These are phyloP conservation scores for Fragum whitleyi DNA, from an alignment of 2,888 invertebrate species.

Conservation along the genomic window DNA sequence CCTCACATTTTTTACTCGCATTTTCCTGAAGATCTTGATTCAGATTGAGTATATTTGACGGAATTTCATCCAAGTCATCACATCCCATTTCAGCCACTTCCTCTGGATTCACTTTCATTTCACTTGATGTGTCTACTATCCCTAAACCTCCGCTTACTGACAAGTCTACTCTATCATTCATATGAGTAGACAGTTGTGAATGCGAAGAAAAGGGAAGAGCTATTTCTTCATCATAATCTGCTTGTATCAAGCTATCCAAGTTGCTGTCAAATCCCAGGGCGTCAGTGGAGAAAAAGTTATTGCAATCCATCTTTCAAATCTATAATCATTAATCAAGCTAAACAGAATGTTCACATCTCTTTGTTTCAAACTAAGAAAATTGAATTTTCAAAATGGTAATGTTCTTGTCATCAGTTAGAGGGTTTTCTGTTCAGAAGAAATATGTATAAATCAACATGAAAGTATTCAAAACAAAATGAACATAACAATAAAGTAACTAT, in stretches of 20 bases:
- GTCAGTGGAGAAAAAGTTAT: constrained; percentile 29
- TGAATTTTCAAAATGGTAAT: neutral
- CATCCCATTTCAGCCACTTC: neutral
- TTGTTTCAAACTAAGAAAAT: neutral
- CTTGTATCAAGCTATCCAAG: constrained; percentile 49
- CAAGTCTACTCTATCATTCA: constrained; percentile 37
- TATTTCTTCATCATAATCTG: constrained; percentile 17
- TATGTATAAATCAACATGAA: too few relatives aligned
- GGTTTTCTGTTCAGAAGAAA: neutral
- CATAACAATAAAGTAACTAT: too few relatives aligned
- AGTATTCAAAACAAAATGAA: too few relatives aligned
- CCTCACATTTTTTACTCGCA: too few relatives aligned
- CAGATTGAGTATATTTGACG: neutral
- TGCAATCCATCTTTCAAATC: constrained; percentile 25
- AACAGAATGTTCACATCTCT: neutral
- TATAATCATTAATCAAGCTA: constrained; percentile 7
- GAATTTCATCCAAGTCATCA: neutral
- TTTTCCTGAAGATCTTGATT: neutral
- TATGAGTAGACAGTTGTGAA: constrained; percentile 37
- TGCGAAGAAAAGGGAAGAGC: constrained; percentile 23
- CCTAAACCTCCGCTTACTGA: constrained; percentile 29
- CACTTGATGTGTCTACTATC: neutral
- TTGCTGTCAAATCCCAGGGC: constrained; percentile 56
- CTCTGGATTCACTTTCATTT: neutral
- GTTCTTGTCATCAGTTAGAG: neutral